These are phyloP conservation scores for Mergus octosetaceus DNA, from an alignment of 2,797 vertebrate species.

Conservation along the genomic window DNA sequence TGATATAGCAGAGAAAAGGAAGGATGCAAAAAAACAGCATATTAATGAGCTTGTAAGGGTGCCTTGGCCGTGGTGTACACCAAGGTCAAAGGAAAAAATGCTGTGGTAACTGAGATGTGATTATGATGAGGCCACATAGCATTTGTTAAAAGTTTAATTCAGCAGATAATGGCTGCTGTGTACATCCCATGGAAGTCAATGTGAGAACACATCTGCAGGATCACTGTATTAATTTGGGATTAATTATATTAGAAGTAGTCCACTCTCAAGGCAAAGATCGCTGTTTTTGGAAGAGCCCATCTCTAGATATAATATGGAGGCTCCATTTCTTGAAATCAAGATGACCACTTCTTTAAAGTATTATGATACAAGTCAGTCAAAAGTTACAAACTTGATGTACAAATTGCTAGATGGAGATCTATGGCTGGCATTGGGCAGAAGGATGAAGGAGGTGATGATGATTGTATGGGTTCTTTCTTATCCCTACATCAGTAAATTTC, in stretches of 20 bases:
- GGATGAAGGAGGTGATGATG: not conserved
- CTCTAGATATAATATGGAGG: not conserved
- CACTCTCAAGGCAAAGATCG: not conserved
- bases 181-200: not conserved
- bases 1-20: not conserved
- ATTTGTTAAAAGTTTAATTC: not conserved
- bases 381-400: not conserved
- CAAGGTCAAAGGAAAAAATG: not conserved
- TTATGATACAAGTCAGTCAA: not conserved
- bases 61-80: not conserved
- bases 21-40: not conserved
- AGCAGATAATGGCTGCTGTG: not conserved
- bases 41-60: not conserved
- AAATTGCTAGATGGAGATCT: not conserved
- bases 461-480: not conserved
- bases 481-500: not conserved
- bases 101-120: not conserved
- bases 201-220: not conserved
- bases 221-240: not conserved
- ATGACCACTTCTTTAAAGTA: not conserved
- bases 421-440: not conserved
- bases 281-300: not conserved
- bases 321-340: not conserved
- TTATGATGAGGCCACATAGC: not conserved
- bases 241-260: not conserved